phyloP scores from a whole-genome alignment of 2,113 vertebrate species.

The Heterotilapia buettikoferi region DNA sequence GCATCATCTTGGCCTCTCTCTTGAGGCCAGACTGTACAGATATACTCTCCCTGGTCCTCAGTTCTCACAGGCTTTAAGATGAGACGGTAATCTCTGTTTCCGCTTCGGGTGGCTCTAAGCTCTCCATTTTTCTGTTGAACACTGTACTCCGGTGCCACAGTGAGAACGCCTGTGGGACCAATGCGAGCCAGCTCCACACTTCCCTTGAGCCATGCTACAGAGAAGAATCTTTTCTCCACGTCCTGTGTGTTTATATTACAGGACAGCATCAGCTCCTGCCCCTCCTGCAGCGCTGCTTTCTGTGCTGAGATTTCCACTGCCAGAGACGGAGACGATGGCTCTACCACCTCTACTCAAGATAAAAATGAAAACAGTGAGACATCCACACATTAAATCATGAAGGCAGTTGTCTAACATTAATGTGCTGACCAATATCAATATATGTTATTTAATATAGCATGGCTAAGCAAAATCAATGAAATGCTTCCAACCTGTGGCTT shows the following conservation, averaged over 20 bases:
- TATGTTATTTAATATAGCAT: not conserved
- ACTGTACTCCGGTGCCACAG: constrained; percentile 34
- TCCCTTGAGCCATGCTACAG: constrained; percentile 70
- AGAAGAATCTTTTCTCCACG: constrained; percentile 55
- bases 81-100: constrained; percentile 63
- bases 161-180: constrained; percentile 69
- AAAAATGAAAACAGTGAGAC: not conserved
- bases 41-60: constrained; percentile 74
- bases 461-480: not conserved
- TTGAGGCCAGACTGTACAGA: constrained; percentile 70
- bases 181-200: constrained; percentile 55
- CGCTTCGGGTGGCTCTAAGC: constrained; percentile 66
- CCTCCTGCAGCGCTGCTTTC: constrained; percentile 52
- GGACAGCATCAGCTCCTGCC: constrained; percentile 64
- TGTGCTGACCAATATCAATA: not conserved
- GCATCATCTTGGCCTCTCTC: constrained; percentile 22
- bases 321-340: constrained; percentile 43
- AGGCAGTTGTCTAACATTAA: not conserved
- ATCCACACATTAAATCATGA: not conserved
- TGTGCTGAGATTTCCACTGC: constrained; percentile 41
- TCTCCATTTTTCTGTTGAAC: constrained; percentile 63
- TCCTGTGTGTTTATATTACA: constrained; percentile 62
- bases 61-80: constrained; percentile 59
- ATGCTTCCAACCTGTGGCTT: constrained; percentile 49
- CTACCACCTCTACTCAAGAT: constrained; percentile 26